Evolutionary conservation across 2,888 invertebrate species (phyloP).

Genomic region (Heliconius ismenius): DNA sequence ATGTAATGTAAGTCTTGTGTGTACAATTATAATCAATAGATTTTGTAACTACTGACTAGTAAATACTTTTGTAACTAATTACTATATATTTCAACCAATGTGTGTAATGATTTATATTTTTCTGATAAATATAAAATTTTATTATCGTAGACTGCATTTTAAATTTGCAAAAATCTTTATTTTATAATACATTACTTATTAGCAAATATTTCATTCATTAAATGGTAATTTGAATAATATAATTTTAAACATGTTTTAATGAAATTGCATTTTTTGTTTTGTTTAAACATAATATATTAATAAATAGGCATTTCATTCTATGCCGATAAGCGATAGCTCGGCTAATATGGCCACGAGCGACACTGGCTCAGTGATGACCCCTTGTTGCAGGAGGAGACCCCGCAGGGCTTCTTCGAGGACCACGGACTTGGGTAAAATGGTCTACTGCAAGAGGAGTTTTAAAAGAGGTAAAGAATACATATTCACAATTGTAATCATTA

Average conservation of each 20-base stretch:
- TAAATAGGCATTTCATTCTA: slow-evolving; percentile 9
- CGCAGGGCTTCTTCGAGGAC: slow-evolving; percentile 99
- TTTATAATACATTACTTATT: background rate
- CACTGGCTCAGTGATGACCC: slow-evolving; percentile 79
- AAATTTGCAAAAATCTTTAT: slow-evolving; percentile 12
- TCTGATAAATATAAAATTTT: slow-evolving; percentile 15
- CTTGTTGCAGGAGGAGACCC: slow-evolving; percentile 98
- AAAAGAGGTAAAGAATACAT: slow-evolving; percentile 32
- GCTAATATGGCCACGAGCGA: slow-evolving; percentile 79
- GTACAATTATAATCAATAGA: slow-evolving; percentile 8
- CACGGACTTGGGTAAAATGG: slow-evolving; percentile 94
- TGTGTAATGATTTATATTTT: slow-evolving; percentile 20
- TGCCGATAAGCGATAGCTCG: slow-evolving; percentile 67
- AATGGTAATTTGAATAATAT: background rate
- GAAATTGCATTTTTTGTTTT: background rate
- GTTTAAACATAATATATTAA: background rate
- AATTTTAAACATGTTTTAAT: background rate
- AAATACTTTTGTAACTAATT: slow-evolving; percentile 3
- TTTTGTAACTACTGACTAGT: slow-evolving; percentile 8
- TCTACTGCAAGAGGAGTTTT: slow-evolving; percentile 1
- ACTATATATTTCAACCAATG: background rate
- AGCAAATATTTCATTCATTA: background rate
- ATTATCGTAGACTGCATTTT: slow-evolving; percentile 22
- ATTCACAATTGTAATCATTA: slow-evolving; percentile 14
- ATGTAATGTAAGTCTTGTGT: slow-evolving; percentile 11